A percentile compares a stretch with the other conserved stretches of the same genome.
Conservation (phyloP, 23 tunicate species). For the Trididemnum miniatum region DNA sequence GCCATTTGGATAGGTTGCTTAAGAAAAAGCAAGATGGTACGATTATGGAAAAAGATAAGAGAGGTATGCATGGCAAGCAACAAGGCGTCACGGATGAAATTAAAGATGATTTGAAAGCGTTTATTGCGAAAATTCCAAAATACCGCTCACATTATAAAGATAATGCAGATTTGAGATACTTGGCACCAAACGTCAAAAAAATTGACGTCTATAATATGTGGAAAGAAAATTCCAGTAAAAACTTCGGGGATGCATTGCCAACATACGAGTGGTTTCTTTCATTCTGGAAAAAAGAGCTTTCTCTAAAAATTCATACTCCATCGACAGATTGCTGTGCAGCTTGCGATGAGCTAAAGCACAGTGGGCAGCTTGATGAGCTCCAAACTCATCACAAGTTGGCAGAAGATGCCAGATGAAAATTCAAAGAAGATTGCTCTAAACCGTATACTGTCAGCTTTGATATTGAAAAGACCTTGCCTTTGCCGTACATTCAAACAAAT, state of each 20-base stretch:
- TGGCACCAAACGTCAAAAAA: conserved; percentile 1
- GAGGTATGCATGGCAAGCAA: conserved; percentile 8
- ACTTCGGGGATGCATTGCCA: not conserved
- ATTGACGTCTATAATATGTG: conserved; percentile 12
- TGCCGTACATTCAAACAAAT: conserved; percentile 10
- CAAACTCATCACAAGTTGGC: conserved; percentile 15
- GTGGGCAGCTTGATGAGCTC: not conserved
- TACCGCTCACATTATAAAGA: conserved; percentile 7
- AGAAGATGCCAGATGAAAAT: not conserved
- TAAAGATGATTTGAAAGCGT: not conserved
- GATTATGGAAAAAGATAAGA: not conserved
- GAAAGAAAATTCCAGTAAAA: conserved; percentile 4
- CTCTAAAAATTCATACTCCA: not conserved
- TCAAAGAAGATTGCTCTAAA: not conserved
- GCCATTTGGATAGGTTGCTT: not conserved
- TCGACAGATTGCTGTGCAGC: conserved; percentile 10
- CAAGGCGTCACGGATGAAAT: not conserved
- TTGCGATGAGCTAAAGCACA: conserved; percentile 8
- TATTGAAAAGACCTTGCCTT: conserved; percentile 10
- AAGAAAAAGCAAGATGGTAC: not conserved
- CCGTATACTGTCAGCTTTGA: conserved; percentile 13
- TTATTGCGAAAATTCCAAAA: conserved; percentile 1
- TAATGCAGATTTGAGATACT: not conserved
- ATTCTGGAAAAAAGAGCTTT: conserved; percentile 1
- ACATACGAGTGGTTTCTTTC: conserved; percentile 21